Evolutionary conservation across 2,888 invertebrate genomes (phyloP).

Genomic region (Caradrina clavipalpis): DNA sequence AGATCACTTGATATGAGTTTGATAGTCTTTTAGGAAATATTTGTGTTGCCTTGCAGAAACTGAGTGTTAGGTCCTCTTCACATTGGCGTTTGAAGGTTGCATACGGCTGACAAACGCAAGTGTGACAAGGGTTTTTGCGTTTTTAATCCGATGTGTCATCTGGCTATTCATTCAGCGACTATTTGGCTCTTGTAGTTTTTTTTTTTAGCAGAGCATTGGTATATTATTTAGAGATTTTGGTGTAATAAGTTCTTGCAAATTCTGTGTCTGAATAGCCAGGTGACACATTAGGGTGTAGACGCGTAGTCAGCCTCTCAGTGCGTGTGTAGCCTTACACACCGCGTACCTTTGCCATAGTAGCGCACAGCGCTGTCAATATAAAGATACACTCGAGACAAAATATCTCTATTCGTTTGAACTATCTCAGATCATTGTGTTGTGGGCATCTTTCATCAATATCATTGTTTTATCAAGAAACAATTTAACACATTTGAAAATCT

Average conservation of each 20-base stretch:
- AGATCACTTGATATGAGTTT: neutral
- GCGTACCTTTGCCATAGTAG: conserved; percentile 45
- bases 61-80: neutral
- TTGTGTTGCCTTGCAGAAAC: neutral
- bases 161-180: conserved; percentile 18
- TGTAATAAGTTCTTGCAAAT: neutral
- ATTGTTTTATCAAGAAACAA: neutral
- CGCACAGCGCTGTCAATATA: conserved; percentile 53
- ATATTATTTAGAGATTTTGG: neutral
- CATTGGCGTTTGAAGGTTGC: neutral
- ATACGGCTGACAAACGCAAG: neutral
- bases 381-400: conserved; percentile 26
- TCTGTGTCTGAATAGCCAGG: conserved; percentile 14
- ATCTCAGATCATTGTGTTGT: conserved; percentile 53
- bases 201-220: no score
- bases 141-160: neutral
- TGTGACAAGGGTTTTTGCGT: conserved; percentile 15
- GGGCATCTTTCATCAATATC: conserved; percentile 45
- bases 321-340: conserved; percentile 59
- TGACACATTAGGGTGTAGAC: conserved; percentile 7
- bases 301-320: conserved; percentile 55
- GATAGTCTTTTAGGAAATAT: neutral
- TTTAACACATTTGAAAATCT: neutral
- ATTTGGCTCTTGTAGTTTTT: no score
- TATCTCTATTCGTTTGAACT: conserved; percentile 35